Base-by-base conservation (phyloP, 2,888 invertebrate genomes). In the Poecilus cupreus region DNA sequence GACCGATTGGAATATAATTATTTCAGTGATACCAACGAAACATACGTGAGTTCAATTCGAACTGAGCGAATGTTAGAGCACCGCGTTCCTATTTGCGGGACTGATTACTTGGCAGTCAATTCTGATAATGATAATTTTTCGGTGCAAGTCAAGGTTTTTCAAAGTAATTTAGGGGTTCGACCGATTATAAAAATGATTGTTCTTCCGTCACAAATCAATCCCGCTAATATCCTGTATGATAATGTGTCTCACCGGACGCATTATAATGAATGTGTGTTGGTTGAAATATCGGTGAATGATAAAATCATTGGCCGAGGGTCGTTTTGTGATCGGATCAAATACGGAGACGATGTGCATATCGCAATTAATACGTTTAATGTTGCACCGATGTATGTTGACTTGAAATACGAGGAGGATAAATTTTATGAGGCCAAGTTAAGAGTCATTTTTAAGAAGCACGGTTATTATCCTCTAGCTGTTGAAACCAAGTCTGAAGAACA, bases 171-270 rank as follows among this genome's bases (percentile, higher is more conserved):
- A 3, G 72, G 72, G 10, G 18, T 72, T 0, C 51, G 72, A n/a
- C 72, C 80, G 20, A 51, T 72, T 32, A 80, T 80, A 13, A 80
- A 80, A 80, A 51, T 68, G 43, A 80, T 80, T 37, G 22, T 70
- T 13, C 20, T 80, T 2, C 80, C 80, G 13, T 80, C 80, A 22
- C 80, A 80, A 57, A 80, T 80, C 5, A 80, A 80, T 16, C 80
- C 80, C 1, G 80, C 80, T 2, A 80, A 80, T 72, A 80, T 80
- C 13, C 37, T 80, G 6, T 80, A 80, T n/a, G 80, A 80, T 39
- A 80, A 80, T 24, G 80, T 80, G 18, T 80, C 72, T n/a, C 80
- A 80, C n/a, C 32, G 57, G 11, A 80, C 80, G 18, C 80, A 80
- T 32, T 80, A 80, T 11, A 72, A 72, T 16, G 80, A 80, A 54